These are phyloP conservation scores for Ligdia adustata DNA, from an alignment of 2,888 invertebrate genomes.

Conservation along the genomic window DNA sequence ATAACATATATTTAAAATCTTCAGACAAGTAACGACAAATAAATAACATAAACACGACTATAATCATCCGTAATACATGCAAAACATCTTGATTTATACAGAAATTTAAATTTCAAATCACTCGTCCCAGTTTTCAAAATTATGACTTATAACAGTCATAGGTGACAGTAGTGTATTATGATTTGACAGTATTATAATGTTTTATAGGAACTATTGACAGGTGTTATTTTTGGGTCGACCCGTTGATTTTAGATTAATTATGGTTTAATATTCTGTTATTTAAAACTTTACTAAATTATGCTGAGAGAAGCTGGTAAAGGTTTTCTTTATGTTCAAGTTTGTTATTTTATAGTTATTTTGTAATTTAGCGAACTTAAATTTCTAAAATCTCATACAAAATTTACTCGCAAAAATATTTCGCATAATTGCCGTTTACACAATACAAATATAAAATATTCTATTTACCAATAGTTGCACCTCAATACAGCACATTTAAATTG, in stretches of 20 bases:
- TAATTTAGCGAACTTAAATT: no score
- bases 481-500: no score
- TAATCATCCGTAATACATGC: slow-evolving; percentile 18
- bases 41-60: slow-evolving; percentile 20
- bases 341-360: no score
- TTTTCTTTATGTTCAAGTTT: not conserved
- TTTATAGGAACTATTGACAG: slow-evolving; percentile 33
- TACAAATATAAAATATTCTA: no score
- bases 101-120: slow-evolving; percentile 19
- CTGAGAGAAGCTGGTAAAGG: not conserved
- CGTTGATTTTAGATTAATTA: slow-evolving; percentile 27
- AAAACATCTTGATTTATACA: slow-evolving; percentile 30
- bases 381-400: no score
- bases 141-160: slow-evolving; percentile 34
- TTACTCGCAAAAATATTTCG: no score
- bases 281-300: not conserved
- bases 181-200: slow-evolving; percentile 31
- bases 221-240: slow-evolving; percentile 29
- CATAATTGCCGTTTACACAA: no score
- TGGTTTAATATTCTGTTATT: slow-evolving; percentile 19
- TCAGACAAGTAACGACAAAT: slow-evolving; percentile 14
- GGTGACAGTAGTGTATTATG: slow-evolving; percentile 29
- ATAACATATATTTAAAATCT: slow-evolving; percentile 9
- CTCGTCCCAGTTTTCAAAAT: slow-evolving; percentile 27
- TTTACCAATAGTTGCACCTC: no score